Percentiles rank a stretch among this genome's conserved stretches.
Conservation (phyloP, 2,113 vertebrate genomes). For the Eupsittula cactorum region DNA sequence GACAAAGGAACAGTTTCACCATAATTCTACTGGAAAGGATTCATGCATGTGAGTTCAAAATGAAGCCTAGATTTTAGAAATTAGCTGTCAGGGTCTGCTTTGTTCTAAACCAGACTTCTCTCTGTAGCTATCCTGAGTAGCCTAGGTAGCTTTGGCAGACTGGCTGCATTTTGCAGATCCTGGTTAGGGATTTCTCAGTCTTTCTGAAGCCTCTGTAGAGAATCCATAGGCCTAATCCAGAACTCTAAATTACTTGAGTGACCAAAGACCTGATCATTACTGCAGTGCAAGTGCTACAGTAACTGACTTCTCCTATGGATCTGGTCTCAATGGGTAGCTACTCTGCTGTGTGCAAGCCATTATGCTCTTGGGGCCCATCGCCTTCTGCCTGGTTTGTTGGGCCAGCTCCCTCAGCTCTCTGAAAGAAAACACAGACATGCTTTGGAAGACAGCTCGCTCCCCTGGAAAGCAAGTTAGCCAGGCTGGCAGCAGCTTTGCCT, state of each 20-base stretch:
- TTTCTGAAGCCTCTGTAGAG: background rate
- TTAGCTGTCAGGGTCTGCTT: background rate
- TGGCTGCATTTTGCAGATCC: background rate
- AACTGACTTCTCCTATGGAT: background rate
- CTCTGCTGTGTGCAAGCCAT: background rate
- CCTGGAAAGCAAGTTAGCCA: background rate
- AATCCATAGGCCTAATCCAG: background rate
- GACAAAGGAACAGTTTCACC: background rate
- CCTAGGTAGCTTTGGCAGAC: background rate
- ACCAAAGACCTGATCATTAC: background rate
- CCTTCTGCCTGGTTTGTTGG: background rate
- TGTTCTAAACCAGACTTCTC: background rate
- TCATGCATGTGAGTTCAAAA: background rate
- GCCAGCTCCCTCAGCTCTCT: background rate
- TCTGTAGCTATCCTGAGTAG: background rate
- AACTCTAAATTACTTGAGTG: background rate
- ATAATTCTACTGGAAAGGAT: background rate
- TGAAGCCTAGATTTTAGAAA: background rate
- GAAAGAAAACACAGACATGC: background rate
- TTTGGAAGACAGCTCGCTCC: background rate
- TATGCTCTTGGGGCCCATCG: accelerated
- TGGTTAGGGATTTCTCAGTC: background rate
- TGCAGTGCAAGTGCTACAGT: background rate
- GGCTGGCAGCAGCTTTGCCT: background rate
- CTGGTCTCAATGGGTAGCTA: background rate